These are phyloP conservation scores for Hybos culiciformis DNA, from an alignment of 2,888 invertebrate species.

Conservation along the genomic window DNA sequence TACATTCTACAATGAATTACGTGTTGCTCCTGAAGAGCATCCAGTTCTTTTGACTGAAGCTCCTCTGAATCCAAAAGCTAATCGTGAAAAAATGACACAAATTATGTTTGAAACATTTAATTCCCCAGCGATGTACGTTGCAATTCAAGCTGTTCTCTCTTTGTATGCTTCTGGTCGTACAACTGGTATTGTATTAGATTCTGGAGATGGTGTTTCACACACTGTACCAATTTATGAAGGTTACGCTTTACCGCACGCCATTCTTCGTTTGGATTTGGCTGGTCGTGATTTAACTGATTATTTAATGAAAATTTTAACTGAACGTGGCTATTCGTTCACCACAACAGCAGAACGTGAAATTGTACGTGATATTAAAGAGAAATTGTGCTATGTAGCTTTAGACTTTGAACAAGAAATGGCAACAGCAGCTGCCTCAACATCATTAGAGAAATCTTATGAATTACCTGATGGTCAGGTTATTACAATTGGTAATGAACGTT, in stretches of 20 bases:
- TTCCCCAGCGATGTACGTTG: neutral
- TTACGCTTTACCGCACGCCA: conserved; percentile 44
- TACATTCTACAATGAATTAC: conserved; percentile 54
- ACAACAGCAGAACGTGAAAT: conserved; percentile 89
- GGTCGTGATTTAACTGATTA: conserved; percentile 88
- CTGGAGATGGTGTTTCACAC: neutral
- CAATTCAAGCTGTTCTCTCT: conserved; percentile 33
- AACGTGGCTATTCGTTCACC: conserved; percentile 81
- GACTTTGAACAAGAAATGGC: conserved; percentile 95
- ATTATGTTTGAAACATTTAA: conserved; percentile 1
- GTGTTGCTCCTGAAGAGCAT: conserved; percentile 59
- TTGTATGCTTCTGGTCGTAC: conserved; percentile 89
- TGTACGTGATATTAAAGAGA: conserved; percentile 90
- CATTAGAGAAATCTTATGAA: conserved; percentile 86
- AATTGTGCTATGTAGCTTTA: conserved; percentile 83
- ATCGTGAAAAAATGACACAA: conserved; percentile 70
- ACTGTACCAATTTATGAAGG: neutral
- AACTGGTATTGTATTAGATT: conserved; percentile 52
- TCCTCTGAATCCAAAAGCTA: conserved; percentile 87
- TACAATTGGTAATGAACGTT: conserved; percentile 77
- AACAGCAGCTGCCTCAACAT: conserved; percentile 79
- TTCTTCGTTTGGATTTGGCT: conserved; percentile 80
- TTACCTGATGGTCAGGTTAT: conserved; percentile 82
- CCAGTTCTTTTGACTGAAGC: conserved; percentile 87
- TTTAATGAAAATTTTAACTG: conserved; percentile 86